Evolutionary conservation across 2,888 invertebrate genomes (phyloP).

Genomic region (Teinopalpus imperialis): DNA sequence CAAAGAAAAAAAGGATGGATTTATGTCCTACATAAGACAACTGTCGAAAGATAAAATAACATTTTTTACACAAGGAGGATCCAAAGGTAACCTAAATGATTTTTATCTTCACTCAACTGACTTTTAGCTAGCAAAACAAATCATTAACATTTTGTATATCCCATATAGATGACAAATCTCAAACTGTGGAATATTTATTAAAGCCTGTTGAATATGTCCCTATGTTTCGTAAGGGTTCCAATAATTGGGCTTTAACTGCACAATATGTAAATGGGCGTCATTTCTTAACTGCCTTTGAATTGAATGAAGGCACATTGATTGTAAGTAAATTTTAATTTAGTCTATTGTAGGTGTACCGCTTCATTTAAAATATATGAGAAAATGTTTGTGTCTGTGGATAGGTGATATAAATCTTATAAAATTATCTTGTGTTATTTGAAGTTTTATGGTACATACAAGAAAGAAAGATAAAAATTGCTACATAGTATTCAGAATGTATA

Average conservation of each 20-base stretch:
- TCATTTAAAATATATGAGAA: too few species aligned
- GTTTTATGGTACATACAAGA: too few species aligned
- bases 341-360: too few species aligned
- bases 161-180: slow-evolving; percentile 62
- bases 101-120: too few species aligned
- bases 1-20: slow-evolving; percentile 69
- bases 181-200: slow-evolving; percentile 66
- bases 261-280: slow-evolving; percentile 77
- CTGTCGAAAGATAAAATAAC: slow-evolving; percentile 77
- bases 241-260: slow-evolving; percentile 71
- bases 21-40: slow-evolving; percentile 74
- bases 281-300: slow-evolving; percentile 73
- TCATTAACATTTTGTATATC: too few species aligned
- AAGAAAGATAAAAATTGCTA: too few species aligned
- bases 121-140: too few species aligned
- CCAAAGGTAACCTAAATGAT: too few species aligned
- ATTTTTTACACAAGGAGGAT: slow-evolving; percentile 66
- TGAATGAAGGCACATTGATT: slow-evolving; percentile 72
- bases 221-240: slow-evolving; percentile 63
- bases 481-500: too few species aligned
- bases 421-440: too few species aligned
- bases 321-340: slow-evolving; percentile 60
- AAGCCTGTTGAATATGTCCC: slow-evolving; percentile 71
- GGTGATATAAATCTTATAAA: too few species aligned
- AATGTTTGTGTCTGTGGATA: too few species aligned